These are phyloP conservation scores for Lordiphosa mommai DNA, from an alignment of 1,140 invertebrate genomes.

Conservation along the genomic window DNA sequence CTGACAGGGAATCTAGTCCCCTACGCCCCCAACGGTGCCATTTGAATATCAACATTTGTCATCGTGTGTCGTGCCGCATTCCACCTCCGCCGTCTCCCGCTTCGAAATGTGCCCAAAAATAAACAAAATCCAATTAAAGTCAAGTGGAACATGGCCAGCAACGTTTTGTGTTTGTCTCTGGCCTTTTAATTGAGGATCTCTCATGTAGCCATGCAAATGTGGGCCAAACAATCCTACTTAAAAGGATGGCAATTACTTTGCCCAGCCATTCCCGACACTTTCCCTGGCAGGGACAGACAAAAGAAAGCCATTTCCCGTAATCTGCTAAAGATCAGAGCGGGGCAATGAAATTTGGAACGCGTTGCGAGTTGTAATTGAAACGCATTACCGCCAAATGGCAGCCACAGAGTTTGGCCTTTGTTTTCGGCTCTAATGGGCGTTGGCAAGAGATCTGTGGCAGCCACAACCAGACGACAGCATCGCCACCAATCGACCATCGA, in stretches of 20 bases:
- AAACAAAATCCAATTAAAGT: conserved; percentile 74
- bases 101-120: conserved; percentile 63
- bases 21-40: conserved; percentile 56
- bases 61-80: conserved; percentile 71
- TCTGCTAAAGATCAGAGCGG: conserved; percentile 45
- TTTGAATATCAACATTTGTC: conserved; percentile 76
- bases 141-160: conserved; percentile 64
- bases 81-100: conserved; percentile 39
- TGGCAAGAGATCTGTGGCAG: conserved; percentile 41
- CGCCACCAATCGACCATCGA: no score
- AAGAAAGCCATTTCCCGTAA: conserved; percentile 18
- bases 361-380: conserved; percentile 62
- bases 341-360: conserved; percentile 59
- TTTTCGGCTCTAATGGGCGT: conserved; percentile 58
- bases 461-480: conserved; percentile 25
- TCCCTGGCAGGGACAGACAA: conserved; percentile 33
- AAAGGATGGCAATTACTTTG: conserved; percentile 66
- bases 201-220: conserved; percentile 64
- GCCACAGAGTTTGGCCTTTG: conserved; percentile 28
- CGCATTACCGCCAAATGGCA: conserved; percentile 61
- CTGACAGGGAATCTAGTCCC: background rate
- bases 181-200: conserved; percentile 66
- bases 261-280: conserved; percentile 58
- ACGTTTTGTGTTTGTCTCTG: conserved; percentile 28
- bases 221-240: conserved; percentile 43